Conservation (phyloP, 1,140 invertebrate genomes). For the Coptotermes formosanus region DNA sequence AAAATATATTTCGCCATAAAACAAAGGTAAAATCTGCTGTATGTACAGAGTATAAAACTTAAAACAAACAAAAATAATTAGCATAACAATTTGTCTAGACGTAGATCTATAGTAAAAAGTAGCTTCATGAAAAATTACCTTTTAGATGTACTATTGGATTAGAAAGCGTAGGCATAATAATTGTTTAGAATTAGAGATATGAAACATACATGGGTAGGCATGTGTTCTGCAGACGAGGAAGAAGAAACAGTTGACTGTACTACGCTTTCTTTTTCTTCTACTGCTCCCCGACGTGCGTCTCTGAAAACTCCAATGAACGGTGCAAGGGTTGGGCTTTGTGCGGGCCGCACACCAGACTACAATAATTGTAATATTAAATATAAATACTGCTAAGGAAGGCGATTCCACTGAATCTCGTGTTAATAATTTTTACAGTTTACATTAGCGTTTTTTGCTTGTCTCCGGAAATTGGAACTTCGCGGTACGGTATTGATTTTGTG, state of each 20-base stretch:
- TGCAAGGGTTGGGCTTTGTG: not conserved
- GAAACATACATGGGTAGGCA: not conserved
- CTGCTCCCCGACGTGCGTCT: not conserved
- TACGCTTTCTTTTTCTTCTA: not conserved
- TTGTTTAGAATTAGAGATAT: constrained; percentile 17
- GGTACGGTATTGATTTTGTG: not conserved
- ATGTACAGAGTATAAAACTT: not conserved
- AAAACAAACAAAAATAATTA: not conserved
- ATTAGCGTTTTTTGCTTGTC: not conserved
- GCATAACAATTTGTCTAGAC: not conserved
- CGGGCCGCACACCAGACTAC: not conserved
- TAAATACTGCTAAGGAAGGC: not conserved
- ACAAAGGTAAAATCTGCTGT: not conserved
- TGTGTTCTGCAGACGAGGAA: not conserved
- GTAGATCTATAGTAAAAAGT: not conserved
- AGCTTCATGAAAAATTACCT: constrained; percentile 18
- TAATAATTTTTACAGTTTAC: not conserved
- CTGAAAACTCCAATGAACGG: not conserved
- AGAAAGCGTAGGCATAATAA: not conserved
- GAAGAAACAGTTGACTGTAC: not conserved
- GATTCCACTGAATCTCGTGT: constrained; percentile 6
- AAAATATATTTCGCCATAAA: not conserved
- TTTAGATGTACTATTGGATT: constrained; percentile 19
- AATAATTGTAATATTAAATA: constrained; percentile 8
- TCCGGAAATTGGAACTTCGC: not conserved